Evolutionary conservation across 2,888 invertebrate genomes (phyloP), one percentile per base, ranked within the genome.

Genomic region (Eumerus sabulonum): DNA sequence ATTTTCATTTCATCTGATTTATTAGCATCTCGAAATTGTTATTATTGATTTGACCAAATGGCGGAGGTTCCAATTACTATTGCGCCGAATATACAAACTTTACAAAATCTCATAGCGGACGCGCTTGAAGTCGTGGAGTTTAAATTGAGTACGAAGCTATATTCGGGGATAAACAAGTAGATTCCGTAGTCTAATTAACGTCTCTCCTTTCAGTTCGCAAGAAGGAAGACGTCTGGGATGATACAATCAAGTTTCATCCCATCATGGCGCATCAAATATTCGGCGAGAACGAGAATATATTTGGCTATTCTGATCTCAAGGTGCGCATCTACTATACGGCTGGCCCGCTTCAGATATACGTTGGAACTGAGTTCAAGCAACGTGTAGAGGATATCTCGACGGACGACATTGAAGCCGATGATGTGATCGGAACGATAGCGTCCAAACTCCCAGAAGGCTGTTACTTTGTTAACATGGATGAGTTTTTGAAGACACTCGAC

Each of bases 241-340:
- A 93, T 36, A 89, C 90, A 0, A 87, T 90, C 9, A 90, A 90
- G 38, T 97, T 97, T 86, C 90, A 92, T 40, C 96, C 97, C 0
- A 93, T 93, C 66, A 96, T 97, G 95, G 95, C 96, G 59, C 96
- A 98, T 90, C 98, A 98, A 89, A 93, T 98, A 68, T 98, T 97
- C 88, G 97, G 96, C 4, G 95, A 96, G 83, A 93, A 92, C 85
- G 99, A 99, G 90, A 94, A 93, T 77, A 97, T 99, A 87, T 98
- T 97, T 90, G 99, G 98, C 1, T 99, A 97, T 87, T 93, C 94
- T 85, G 94, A 96, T 85, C 90, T 98, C 38, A 91, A 91, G 72
- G 92, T 98, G 1, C 91, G 93, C 81, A 89, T 98, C 1, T 94
- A 93, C 86, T 97, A 96, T 86, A 93, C 93, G 74, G 96, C 97